A percentile compares a stretch with the other conserved stretches of the same genome.
Evolutionary conservation across 2,113 vertebrate species (phyloP).

Genomic region (Zosterops borbonicus): DNA sequence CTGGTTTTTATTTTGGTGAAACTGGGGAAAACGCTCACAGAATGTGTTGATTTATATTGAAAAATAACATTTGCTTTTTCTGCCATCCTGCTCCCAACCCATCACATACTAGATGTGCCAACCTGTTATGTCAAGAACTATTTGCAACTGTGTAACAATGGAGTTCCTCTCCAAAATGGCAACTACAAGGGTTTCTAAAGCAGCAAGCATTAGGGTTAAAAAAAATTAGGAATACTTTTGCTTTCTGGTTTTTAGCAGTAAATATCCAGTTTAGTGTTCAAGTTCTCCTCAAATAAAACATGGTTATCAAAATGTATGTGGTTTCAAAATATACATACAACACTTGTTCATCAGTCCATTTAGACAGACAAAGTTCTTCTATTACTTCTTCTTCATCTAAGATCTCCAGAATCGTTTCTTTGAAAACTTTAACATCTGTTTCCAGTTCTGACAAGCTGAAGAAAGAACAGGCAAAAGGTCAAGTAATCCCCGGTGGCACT

Average conservation of each 20-base stretch:
- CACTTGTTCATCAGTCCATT: conserved; percentile 87
- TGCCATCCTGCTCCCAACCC: background rate
- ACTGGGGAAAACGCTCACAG: background rate
- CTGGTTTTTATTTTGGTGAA: background rate
- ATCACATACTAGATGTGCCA: background rate
- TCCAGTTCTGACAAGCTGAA: conserved; percentile 94
- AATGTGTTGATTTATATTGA: background rate
- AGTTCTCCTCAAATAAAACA: background rate
- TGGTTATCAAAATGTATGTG: background rate
- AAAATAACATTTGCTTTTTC: background rate
- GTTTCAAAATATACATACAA: conserved; percentile 81
- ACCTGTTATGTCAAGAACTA: background rate
- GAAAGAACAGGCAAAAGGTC: conserved; percentile 25
- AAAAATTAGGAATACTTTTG: background rate
- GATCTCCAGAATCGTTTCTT: conserved; percentile 91
- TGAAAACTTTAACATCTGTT: conserved; percentile 95
- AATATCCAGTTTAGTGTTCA: background rate
- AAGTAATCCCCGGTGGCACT: background rate
- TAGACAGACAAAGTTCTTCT: conserved; percentile 93
- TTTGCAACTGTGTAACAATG: background rate
- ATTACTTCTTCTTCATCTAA: conserved; percentile 94
- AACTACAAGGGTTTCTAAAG: background rate
- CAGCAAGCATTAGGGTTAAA: background rate
- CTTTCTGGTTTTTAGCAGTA: background rate
- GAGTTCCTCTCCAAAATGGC: background rate